Evolutionary conservation across 1,140 invertebrate species (phyloP), one percentile per base, ranked within the genome.

Genomic region (Artemia franciscana): DNA sequence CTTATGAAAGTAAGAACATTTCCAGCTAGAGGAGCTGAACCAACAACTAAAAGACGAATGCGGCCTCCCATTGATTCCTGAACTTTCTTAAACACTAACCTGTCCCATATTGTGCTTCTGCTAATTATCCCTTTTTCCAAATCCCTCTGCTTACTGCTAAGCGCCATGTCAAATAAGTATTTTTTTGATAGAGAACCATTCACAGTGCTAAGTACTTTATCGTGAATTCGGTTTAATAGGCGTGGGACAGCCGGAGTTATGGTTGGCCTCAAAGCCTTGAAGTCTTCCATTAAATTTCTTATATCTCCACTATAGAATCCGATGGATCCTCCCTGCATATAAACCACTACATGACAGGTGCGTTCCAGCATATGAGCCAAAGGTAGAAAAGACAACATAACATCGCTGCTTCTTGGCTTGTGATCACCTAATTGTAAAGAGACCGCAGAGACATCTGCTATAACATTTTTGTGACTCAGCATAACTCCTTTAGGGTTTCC

Each of bases 401-500:
- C 78, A 71, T 92, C 89, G 65, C 78, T 74, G 26, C 79, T 78
- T 5, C 77, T 80, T 5, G 84, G 85, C 67, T 78, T 81, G 71
- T 90, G 84, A 66, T 90, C 85, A 24, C 81, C 79, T 58, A 94
- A 76, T 68, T 94, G 89, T 9, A 73, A 62, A 28, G 86, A 79
- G 1, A 86, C 84, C 57, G 87, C 84, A 71, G 85, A 85, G 61
- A 91, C 80, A 5, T 84, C 85, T 3, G 88, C 84, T 61, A 95
- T 82, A 5, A 96, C 84, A 71, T 94, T 95, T 70, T 85, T 84
- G 71, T 98, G 93, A 3, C 87, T 92, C 64, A 97, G 73, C 88
- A 96, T 93, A 0, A 96, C 94, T 60, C 93, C 94, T 76, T 97
- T 97, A 0, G 94, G 93, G 73, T 87, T 87, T 39, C 94, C 94